These are phyloP conservation scores for Petrocephalus schoutedeni DNA, from an alignment of 2,797 vertebrate genomes.

Conservation along the genomic window DNA sequence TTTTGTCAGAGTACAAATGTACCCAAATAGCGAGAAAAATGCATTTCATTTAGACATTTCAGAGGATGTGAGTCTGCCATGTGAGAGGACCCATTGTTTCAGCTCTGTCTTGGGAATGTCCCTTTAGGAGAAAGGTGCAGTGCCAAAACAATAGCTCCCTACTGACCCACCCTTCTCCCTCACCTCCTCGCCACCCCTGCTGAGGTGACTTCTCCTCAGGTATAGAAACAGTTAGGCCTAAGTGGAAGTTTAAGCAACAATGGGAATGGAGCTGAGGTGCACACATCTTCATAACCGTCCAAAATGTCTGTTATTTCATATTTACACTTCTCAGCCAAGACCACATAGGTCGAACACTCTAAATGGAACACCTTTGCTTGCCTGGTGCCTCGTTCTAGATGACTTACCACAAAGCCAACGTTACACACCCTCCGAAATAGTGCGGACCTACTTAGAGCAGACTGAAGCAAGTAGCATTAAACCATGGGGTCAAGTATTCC, in stretches of 20 bases:
- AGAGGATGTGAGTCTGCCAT: neutral
- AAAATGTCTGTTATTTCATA: neutral
- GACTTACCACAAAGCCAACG: neutral
- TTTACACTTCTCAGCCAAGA: neutral
- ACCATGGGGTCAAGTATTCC: neutral
- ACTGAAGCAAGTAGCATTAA: neutral
- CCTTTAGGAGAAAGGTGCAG: neutral
- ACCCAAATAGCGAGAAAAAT: neutral
- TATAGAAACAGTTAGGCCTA: neutral
- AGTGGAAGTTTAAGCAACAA: neutral
- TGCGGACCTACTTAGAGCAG: neutral
- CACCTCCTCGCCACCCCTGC: no score
- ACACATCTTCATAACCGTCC: slow-evolving; percentile 5
- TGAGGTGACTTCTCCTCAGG: neutral
- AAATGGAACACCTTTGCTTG: neutral
- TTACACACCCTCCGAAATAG: neutral
- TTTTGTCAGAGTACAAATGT: neutral
- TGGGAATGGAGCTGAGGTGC: neutral
- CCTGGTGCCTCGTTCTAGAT: neutral
- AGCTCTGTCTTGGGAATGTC: neutral
- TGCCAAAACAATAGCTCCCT: neutral
- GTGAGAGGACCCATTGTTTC: neutral
- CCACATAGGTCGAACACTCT: neutral
- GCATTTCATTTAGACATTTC: neutral
- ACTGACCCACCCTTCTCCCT: neutral